These are phyloP conservation scores for Hypothenemus hampei DNA, from an alignment of 1,140 invertebrate species.

Conservation along the genomic window DNA sequence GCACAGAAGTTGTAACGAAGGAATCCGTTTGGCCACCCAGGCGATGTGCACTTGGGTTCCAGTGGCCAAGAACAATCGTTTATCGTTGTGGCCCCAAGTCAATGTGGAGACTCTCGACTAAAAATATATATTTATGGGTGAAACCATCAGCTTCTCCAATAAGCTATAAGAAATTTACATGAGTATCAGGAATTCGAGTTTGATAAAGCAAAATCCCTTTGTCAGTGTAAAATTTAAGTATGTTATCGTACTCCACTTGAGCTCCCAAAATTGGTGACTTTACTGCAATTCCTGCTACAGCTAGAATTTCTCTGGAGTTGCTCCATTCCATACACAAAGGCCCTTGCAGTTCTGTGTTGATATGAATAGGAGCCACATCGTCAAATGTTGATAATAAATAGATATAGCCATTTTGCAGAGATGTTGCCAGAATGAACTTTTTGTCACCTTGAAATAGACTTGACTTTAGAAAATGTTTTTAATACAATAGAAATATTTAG, in stretches of 20 bases:
- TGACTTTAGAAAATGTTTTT: not conserved
- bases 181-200: constrained; percentile 58
- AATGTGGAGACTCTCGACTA: constrained; percentile 84
- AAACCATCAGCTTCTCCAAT: not conserved
- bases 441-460: constrained; percentile 49
- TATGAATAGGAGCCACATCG: constrained; percentile 81
- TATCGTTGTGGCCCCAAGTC: constrained; percentile 97
- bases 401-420: constrained; percentile 82
- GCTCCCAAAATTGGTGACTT: constrained; percentile 42
- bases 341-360: constrained; percentile 72
- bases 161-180: constrained; percentile 49
- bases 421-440: constrained; percentile 77
- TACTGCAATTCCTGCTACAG: constrained; percentile 73
- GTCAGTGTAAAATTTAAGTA: constrained; percentile 66
- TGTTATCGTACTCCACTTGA: constrained; percentile 48
- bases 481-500: not conserved
- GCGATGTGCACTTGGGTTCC: constrained; percentile 86
- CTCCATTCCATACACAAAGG: constrained; percentile 91
- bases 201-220: constrained; percentile 59
- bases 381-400: constrained; percentile 87
- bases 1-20: constrained; percentile 83
- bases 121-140: constrained; percentile 30
- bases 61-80: constrained; percentile 87
- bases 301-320: constrained; percentile 86
- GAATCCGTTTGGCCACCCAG: constrained; percentile 85